Conservation (phyloP, 1,140 invertebrate species). For the Brachionus manjavacas region DNA sequence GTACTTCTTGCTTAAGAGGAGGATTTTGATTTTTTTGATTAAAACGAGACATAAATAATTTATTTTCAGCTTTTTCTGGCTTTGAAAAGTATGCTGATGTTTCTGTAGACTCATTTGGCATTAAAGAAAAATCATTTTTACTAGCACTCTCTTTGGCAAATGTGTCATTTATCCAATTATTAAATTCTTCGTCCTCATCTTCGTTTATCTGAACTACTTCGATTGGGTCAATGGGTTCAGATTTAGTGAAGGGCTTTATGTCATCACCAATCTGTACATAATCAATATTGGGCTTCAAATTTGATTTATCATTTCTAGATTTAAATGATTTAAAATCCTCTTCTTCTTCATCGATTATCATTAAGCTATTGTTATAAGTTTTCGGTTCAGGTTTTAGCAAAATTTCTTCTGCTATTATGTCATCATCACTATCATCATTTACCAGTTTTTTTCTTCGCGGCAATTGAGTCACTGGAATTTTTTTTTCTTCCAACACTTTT, state of each 20-base stretch:
- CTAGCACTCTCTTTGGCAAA: neutral
- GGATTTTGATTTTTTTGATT: neutral
- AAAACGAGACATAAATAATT: neutral
- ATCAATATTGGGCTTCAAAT: neutral
- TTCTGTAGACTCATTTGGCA: neutral
- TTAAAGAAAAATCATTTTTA: neutral
- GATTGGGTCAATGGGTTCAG: neutral
- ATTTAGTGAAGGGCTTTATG: neutral
- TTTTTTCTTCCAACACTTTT: neutral
- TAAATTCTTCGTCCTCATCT: conserved; percentile 33
- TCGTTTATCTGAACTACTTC: neutral
- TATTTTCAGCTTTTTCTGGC: neutral
- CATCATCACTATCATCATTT: neutral
- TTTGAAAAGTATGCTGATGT: neutral
- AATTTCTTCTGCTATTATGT: conserved; percentile 9
- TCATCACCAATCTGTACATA: neutral
- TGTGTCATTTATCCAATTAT: conserved; percentile 27
- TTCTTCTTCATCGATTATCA: conserved; percentile 8
- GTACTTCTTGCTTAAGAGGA: neutral
- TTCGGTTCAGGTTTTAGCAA: neutral
- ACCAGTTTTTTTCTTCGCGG: conserved; percentile 8
- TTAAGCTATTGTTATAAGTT: neutral
- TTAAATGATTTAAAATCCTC: neutral
- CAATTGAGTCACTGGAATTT: conserved; percentile 1
- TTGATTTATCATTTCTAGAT: neutral